Base-by-base conservation (phyloP, 1,140 invertebrate genomes). In the Plectrocnemia conspersa region DNA sequence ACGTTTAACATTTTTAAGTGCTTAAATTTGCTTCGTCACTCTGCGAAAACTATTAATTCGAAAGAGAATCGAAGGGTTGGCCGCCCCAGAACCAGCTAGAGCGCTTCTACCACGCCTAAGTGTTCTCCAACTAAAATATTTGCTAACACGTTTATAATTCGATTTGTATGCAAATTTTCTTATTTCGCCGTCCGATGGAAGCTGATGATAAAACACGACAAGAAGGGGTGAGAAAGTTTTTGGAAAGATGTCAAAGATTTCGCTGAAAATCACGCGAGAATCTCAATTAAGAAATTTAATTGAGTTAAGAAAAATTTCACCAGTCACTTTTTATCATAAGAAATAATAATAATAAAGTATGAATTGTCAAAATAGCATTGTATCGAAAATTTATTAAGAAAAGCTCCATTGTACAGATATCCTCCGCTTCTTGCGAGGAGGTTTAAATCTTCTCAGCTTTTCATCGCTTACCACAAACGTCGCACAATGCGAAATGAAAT, bases 141-240 rank as follows among this genome's bases (percentile, higher is more conserved):
- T 54, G 54, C 59, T 57, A 61, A 61, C 59, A 57, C 54, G 54
- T 57, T 61, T 61, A 61, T 61, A 61, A 61, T 61, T 61, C 50
- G 59, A 61, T 61, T 61, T 61, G 54, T 61, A 61, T 61, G 59
- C 44, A 57, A 61, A 61, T 61, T 55, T 54, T 61, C 54, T 61
- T 61, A 57, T 61, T 60, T 61, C 54, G 52, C 5, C 23, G 21
- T 32, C 46, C 29, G 19, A 42, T 9, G 36, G 33, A 49, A 10
- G 23, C 22, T 40, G 41, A 19, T 29, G 27, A n/a, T 18, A 19
- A 19, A 48, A 35, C 23, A 32, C 19, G 47, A 4, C 18, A 7
- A 29, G 27, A 24, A 5, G 29, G 32, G 24, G n/a, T n/a, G 21
- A 50, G 15, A 27, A 38, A 44, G 15, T 38, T 11, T 38, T 16